Percentiles rank a stretch among this genome's conserved stretches.
Conservation (phyloP, 2,797 vertebrate genomes). For the Gambusia yucatana region DNA sequence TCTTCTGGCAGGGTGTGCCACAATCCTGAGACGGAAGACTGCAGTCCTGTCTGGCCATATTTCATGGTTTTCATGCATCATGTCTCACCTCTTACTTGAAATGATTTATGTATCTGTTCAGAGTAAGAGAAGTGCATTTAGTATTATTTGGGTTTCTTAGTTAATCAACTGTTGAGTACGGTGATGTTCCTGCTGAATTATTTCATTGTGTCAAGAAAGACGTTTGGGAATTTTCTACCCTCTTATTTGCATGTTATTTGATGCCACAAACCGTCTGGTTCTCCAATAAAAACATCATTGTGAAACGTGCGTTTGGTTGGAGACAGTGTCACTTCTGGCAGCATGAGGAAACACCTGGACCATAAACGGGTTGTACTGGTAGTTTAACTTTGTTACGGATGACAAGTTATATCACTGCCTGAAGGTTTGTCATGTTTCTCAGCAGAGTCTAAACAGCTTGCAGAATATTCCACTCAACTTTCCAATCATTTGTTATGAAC, state of each 20-base stretch:
- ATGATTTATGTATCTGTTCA: not conserved
- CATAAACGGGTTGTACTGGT: not conserved
- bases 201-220: not conserved
- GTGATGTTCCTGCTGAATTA: not conserved
- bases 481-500: not conserved
- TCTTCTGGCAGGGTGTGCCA: not conserved
- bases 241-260: not conserved
- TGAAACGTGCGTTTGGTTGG: not conserved
- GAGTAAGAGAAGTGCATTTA: not conserved
- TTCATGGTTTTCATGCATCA: not conserved
- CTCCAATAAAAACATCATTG: not conserved
- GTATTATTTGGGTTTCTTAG: not conserved
- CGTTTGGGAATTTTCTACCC: not conserved
- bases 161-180: not conserved
- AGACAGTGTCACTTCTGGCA: not conserved
- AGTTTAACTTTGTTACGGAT: not conserved
- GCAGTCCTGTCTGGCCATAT: not conserved
- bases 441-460: not conserved
- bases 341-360: not conserved
- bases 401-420: not conserved
- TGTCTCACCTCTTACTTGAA: not conserved
- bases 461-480: not conserved
- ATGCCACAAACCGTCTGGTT: not conserved
- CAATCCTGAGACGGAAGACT: not conserved
- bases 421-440: not conserved